Base-by-base conservation (phyloP, 2,113 vertebrate species). In the Dinomys branickii region DNA sequence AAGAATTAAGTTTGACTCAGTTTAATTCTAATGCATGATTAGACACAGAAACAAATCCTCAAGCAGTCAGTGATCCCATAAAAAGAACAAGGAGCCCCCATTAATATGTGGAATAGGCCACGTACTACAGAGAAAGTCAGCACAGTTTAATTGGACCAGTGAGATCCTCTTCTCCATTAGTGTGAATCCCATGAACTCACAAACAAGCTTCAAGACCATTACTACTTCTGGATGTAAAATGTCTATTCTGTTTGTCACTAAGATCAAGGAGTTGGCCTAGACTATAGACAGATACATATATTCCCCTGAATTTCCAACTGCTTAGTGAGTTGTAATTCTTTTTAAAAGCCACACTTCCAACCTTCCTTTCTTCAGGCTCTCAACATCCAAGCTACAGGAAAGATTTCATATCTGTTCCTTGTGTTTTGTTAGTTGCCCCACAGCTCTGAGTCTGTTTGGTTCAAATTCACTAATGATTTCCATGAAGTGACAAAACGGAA, bases 1-100 rank as follows among this genome's bases (percentile, higher is more conserved):
- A 97, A 85, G 20, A 26, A 93, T 9, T 44, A 38, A 88, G 85
- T 84, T 35, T 96, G 41, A 90, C 5, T 93, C 65, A 54, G 7
- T 56, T 98, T 93, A 91, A 90, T 91, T 86, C 50, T 20, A 93
- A 58, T 63, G 73, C 52, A 80, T 67, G 13, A 47, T 81, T 94
- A 94, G 90, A 75, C 41, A 90, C 7, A 86, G 28, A 81, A 93
- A 84, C 61, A 90, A 88, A 96, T 88, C 63, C 17, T 81, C 26
- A 94, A 67, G 50, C 17, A 71, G 94, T 67, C n/a, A 38, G 38
- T 90, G 35, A 75, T 71, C 47, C 91, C 59, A 85, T 90, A 44
- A 61, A 83, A 85, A 61, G 63, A n/a, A 20, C 13, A 91, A 86
- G 22, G 22, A 92, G 58, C 38, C 11, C 35, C 17, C 56, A 65